Percentiles rank a stretch among this genome's conserved stretches.
Conservation (phyloP, 1,140 invertebrate species). For the Branchinecta lindahli region DNA sequence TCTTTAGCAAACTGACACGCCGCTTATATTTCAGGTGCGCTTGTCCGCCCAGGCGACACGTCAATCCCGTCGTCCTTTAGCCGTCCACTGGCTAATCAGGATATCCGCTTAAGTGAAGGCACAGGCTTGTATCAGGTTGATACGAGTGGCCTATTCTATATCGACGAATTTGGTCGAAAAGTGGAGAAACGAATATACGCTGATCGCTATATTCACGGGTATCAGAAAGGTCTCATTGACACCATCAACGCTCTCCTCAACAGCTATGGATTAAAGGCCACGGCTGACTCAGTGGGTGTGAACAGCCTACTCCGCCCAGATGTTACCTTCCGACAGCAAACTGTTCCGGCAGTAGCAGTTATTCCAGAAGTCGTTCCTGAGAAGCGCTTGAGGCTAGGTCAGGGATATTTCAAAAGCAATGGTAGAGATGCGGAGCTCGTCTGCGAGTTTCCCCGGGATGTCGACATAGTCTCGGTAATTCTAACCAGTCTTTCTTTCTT, state of each 20-base stretch:
- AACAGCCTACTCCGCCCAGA: background rate
- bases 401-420: conserved; percentile 11
- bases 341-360: background rate
- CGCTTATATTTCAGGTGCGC: background rate
- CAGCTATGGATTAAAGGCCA: background rate
- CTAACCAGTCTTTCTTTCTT: background rate
- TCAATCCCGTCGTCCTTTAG: background rate
- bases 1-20: too few species aligned
- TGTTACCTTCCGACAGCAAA: background rate
- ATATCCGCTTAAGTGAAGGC: background rate
- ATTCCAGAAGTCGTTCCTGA: background rate
- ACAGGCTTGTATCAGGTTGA: background rate
- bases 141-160: conserved; percentile 9
- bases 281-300: background rate
- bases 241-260: background rate
- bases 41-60: background rate
- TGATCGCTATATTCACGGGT: conserved; percentile 11
- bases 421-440: conserved; percentile 12
- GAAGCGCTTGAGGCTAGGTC: background rate
- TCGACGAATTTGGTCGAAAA: conserved; percentile 15
- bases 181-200: conserved; percentile 14
- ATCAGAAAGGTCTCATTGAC: background rate
- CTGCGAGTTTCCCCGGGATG: conserved; percentile 11
- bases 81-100: background rate
- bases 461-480: conserved; percentile 15